Evolutionary conservation across 2,797 vertebrate genomes (phyloP).

Genomic region (Typhlichthys eigenmanni): DNA sequence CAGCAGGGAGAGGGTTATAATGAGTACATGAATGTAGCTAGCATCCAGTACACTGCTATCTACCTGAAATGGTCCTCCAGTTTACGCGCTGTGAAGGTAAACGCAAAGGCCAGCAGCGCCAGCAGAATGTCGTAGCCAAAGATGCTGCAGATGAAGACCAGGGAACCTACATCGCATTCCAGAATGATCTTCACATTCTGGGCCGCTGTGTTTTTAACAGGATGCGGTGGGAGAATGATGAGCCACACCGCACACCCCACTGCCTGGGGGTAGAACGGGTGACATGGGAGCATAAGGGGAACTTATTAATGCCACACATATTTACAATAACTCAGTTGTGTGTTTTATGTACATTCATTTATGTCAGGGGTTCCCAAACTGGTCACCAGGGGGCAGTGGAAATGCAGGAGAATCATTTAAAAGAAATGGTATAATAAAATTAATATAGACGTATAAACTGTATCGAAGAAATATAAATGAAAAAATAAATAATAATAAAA

Average conservation of each 20-base stretch:
- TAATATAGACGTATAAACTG: no score
- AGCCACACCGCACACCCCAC: slow-evolving; percentile 80
- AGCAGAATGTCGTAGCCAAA: slow-evolving; percentile 84
- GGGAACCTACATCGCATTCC: slow-evolving; percentile 82
- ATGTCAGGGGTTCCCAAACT: no score
- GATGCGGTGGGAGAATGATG: slow-evolving; percentile 74
- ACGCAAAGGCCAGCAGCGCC: slow-evolving; percentile 81
- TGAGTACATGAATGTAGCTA: neutral
- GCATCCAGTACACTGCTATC: neutral
- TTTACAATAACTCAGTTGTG: no score
- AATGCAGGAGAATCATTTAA: no score
- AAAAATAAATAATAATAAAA: no score
- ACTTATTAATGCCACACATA: neutral
- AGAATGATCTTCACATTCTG: slow-evolving; percentile 87
- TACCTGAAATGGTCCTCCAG: slow-evolving; percentile 82
- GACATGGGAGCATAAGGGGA: neutral
- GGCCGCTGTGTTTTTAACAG: slow-evolving; percentile 82
- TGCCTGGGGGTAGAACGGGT: slow-evolving; percentile 49
- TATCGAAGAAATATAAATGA: no score
- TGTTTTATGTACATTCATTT: no score
- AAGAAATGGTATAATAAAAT: no score
- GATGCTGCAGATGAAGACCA: slow-evolving; percentile 83
- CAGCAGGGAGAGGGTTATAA: no score
- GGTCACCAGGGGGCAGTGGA: no score
- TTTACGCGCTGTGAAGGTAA: slow-evolving; percentile 79